These are phyloP conservation scores for Aphrophora alni DNA, from an alignment of 2,888 invertebrate genomes.

Conservation along the genomic window DNA sequence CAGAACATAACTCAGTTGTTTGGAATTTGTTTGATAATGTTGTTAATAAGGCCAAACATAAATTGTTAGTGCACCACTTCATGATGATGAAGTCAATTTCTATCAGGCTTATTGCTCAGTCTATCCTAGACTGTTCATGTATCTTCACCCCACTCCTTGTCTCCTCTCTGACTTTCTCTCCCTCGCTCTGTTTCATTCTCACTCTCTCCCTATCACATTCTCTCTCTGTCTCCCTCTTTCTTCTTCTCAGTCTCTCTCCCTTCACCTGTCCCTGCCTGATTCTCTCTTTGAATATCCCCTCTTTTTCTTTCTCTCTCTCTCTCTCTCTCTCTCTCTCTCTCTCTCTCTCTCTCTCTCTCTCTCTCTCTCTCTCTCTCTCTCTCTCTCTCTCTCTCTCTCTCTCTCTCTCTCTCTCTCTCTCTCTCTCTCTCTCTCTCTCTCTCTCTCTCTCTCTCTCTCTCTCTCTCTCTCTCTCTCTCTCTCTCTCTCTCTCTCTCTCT, in stretches of 20 bases:
- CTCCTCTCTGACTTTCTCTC: too few relatives aligned
- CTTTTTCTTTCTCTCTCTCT: background rate
- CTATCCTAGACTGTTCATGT: too few relatives aligned
- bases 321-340: background rate
- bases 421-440: background rate
- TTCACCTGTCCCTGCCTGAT: background rate
- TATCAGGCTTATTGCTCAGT: too few relatives aligned
- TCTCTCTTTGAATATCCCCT: background rate
- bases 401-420: background rate
- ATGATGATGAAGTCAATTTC: too few relatives aligned
- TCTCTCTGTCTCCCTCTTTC: background rate
- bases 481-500: background rate
- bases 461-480: constrained; percentile 4
- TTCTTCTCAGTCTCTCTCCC: background rate
- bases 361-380: background rate
- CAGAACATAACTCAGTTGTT: too few relatives aligned
- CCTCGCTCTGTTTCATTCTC: too few relatives aligned
- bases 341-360: background rate
- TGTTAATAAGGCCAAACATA: too few relatives aligned
- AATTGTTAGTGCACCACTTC: too few relatives aligned
- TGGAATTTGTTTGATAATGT: too few relatives aligned
- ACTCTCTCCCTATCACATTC: too few relatives aligned
- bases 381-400: background rate
- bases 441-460: background rate
- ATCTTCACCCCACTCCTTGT: background rate